phyloP scores from a whole-genome alignment of 2,888 invertebrate species.

The Pyrrhosoma nymphula region DNA sequence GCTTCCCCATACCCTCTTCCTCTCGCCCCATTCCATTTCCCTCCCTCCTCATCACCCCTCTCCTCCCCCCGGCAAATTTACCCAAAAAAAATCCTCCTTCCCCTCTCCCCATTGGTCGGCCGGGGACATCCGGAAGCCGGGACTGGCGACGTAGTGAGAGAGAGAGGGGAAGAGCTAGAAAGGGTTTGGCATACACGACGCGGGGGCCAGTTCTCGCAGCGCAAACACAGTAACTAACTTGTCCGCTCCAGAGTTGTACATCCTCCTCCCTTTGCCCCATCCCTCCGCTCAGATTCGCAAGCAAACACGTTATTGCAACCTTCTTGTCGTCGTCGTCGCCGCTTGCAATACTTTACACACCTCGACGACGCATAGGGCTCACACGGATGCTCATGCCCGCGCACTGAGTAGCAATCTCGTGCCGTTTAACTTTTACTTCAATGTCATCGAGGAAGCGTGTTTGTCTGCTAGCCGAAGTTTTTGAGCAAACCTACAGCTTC shows the following conservation, averaged over 20 bases:
- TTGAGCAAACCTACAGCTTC: not conserved
- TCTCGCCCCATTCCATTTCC: not conserved
- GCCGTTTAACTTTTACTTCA: not conserved
- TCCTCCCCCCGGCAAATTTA: not conserved
- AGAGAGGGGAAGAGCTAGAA: not conserved
- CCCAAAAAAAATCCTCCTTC: not conserved
- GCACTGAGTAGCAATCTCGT: not conserved
- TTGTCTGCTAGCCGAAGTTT: not conserved
- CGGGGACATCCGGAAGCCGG: not conserved
- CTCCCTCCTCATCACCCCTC: not conserved
- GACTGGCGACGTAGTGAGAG: not conserved
- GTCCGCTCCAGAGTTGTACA: conserved; percentile 20
- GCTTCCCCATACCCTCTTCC: not conserved
- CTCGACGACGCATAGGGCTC: not conserved
- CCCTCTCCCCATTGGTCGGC: not conserved
- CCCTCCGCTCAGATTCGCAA: not conserved
- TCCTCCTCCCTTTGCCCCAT: not conserved
- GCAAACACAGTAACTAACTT: conserved; percentile 36
- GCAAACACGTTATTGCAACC: not conserved
- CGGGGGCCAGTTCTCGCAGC: conserved; percentile 3
- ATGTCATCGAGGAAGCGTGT: not conserved
- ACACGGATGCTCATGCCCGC: not conserved
- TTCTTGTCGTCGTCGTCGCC: not conserved
- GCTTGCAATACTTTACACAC: conserved; percentile 3
- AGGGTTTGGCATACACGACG: not conserved